These are phyloP conservation scores for Phalloptychus januarius DNA, from an alignment of 2,797 vertebrate species.

Conservation along the genomic window DNA sequence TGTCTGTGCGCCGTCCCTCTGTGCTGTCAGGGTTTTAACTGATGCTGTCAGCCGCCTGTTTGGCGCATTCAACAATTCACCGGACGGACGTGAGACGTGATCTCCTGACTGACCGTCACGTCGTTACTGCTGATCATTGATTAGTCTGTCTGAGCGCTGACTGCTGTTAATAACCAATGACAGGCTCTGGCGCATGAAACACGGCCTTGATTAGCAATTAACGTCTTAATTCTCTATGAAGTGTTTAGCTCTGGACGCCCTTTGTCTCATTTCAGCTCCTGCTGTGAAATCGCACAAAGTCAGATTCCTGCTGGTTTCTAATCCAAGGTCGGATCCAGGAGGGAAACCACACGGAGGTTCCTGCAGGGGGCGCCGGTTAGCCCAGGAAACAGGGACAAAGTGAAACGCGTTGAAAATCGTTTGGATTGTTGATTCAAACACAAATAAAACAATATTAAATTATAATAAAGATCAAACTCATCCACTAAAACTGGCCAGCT, in stretches of 20 bases:
- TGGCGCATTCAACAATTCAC: not conserved
- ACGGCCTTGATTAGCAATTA: constrained; percentile 6
- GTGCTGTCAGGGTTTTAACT: not conserved
- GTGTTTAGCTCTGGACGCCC: not conserved
- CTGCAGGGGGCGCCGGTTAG: not conserved
- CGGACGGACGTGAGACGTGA: not conserved
- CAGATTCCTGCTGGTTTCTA: not conserved
- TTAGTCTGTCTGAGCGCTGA: not conserved
- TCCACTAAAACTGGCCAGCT: too few relatives aligned
- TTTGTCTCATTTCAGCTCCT: not conserved
- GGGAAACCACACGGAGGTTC: not conserved
- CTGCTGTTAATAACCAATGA: constrained; percentile 7
- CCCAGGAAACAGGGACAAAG: not conserved
- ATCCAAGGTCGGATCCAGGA: not conserved
- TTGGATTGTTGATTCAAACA: not conserved
- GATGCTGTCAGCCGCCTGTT: not conserved
- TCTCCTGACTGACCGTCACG: constrained; percentile 1
- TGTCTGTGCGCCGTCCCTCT: not conserved
- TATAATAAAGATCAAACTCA: not conserved
- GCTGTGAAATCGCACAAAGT: not conserved
- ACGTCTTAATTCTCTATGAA: not conserved
- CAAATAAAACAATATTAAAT: not conserved
- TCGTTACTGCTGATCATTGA: not conserved
- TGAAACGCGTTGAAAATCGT: not conserved
- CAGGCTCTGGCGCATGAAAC: constrained; percentile 5